Base-by-base conservation (phyloP, 2,113 vertebrate genomes). In the Sphyrna mokarran region DNA sequence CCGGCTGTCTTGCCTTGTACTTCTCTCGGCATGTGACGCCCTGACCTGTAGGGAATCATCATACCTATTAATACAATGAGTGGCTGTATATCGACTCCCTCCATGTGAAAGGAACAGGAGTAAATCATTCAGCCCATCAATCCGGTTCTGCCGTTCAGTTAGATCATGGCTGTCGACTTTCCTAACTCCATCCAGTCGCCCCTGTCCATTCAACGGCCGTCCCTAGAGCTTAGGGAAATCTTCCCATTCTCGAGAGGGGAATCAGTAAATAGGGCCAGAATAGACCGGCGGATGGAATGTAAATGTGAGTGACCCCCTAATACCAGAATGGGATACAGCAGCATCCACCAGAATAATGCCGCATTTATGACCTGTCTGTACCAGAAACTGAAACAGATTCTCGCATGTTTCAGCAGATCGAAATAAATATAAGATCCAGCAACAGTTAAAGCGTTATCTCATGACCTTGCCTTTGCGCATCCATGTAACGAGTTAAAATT, bases 301-400 rank as follows among this genome's bases (percentile, higher is more conserved):
- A 69, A 95, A 95, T 2, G 13, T 22, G 91, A 37, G n/a, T 94
- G n/a, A 68, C 68, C 63, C 83, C 48, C 48, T 13, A 11, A 76
- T 1, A 61, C 33, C 89, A 43, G 0, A 66, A 54, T 6, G 72
- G 40, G 23, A 95, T 72, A 33, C 87, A 63, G 29, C 20, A 86
- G 40, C 40, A 22, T 63, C 93, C 37, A 23, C 93, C 37, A 13
- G 68, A 72, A 48, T 70, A 68, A 29, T 72, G 40, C 9, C 68
- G 33, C 26, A 23, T 95, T 20, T 20, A 43, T 48, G 29, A 90
- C 8, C 58, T 40, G 61, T 43, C 58, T 63, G 22, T 14, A 9
- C 89, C 61, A 93, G 33, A 93, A 93, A 93, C 89, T 93, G 22
- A 61, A 93, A 93, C 33, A n/a, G 89, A 7, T 58, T 37, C 89